phyloP scores from a whole-genome alignment of 2,113 vertebrate genomes.

The Amia ocellicauda region DNA sequence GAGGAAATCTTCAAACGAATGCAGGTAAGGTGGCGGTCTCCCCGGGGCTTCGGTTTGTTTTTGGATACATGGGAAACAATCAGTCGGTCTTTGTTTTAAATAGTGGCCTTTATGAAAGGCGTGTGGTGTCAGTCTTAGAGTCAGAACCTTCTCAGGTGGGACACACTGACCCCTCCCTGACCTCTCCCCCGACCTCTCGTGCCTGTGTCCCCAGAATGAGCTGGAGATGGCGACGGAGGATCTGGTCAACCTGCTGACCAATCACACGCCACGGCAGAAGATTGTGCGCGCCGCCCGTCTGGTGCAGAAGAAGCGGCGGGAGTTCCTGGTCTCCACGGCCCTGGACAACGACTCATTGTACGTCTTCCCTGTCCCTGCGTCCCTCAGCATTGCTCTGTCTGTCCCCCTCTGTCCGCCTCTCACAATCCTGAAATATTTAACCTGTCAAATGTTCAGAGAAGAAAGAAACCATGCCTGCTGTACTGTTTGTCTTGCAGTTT shows the following conservation, averaged over 20 bases:
- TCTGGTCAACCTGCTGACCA: slow-evolving; percentile 94
- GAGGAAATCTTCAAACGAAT: slow-evolving; percentile 99
- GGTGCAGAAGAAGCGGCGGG: slow-evolving; percentile 94
- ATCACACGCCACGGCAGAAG: slow-evolving; percentile 93
- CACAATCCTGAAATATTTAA: background rate
- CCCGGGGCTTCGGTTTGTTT: too few species aligned
- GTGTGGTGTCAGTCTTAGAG: too few species aligned
- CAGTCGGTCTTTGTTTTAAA: too few species aligned
- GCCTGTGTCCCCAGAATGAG: slow-evolving; percentile 74
- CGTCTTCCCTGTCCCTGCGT: background rate
- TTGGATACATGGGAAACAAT: too few species aligned
- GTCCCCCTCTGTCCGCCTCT: too few species aligned
- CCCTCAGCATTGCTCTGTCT: too few species aligned
- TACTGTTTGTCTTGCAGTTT: slow-evolving; percentile 75
- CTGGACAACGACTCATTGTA: slow-evolving; percentile 91
- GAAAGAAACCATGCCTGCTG: background rate
- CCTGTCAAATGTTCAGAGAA: background rate
- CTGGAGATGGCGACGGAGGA: slow-evolving; percentile 98
- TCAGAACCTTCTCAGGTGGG: too few species aligned
- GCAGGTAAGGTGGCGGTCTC: slow-evolving; percentile 92
- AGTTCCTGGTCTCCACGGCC: slow-evolving; percentile 93
- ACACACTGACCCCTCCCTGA: too few species aligned
- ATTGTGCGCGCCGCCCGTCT: slow-evolving; percentile 95
- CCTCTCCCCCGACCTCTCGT: background rate
- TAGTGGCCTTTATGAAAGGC: too few species aligned